A percentile compares a stretch with the other conserved stretches of the same genome.
These are phyloP conservation scores for Coecobrya sp. DNA, from an alignment of 2,888 invertebrate genomes.

Conservation along the genomic window DNA sequence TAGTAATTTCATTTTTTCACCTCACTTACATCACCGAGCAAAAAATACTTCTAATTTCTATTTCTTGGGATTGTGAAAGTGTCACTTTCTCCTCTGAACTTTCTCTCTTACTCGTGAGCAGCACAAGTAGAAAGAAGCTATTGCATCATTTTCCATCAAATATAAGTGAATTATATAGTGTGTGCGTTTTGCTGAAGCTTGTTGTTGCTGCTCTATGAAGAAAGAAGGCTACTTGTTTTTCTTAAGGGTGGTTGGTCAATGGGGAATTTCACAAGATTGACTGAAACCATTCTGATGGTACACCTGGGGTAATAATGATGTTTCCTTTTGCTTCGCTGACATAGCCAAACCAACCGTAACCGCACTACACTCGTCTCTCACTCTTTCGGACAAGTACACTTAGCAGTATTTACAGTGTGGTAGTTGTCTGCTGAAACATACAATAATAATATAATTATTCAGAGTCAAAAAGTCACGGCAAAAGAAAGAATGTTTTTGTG, in stretches of 20 bases:
- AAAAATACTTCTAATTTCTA: background rate
- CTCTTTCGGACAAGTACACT: background rate
- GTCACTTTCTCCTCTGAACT: background rate
- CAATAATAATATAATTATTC: conserved; percentile 26
- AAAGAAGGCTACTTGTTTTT: background rate
- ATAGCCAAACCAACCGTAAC: background rate
- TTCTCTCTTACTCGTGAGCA: background rate
- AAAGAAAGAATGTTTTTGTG: conserved; percentile 38
- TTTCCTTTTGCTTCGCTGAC: conserved; percentile 11
- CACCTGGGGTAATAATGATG: conserved; percentile 33
- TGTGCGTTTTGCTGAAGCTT: background rate
- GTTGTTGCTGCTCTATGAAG: background rate
- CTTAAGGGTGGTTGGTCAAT: background rate
- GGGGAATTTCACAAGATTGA: conserved; percentile 36
- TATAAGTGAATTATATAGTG: background rate
- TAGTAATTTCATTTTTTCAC: too few species aligned
- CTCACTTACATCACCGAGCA: too few species aligned
- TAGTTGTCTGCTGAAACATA: conserved; percentile 4
- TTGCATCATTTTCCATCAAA: conserved; percentile 27
- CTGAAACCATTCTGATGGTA: conserved; percentile 29
- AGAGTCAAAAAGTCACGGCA: conserved; percentile 37
- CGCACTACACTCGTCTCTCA: background rate
- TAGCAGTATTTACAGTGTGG: background rate
- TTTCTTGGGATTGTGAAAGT: background rate
- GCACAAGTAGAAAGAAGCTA: background rate